phyloP scores from a whole-genome alignment of 2,113 vertebrate species.

The Phaethon lepturus region DNA sequence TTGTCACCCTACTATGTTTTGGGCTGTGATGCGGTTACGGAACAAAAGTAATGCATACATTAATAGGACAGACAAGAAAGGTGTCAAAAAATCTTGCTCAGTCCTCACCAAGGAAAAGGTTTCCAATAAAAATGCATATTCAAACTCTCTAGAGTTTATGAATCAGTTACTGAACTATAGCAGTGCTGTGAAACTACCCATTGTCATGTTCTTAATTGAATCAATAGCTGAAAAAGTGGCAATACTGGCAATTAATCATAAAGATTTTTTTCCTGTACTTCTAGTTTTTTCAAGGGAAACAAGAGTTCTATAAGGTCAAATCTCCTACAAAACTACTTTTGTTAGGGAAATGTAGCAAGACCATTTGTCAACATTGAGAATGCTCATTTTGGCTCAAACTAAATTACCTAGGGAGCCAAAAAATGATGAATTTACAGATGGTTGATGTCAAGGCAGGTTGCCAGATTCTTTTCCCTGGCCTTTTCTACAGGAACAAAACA shows the following conservation, averaged over 20 bases:
- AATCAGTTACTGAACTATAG: neutral
- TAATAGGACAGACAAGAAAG: neutral
- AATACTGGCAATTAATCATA: conserved; percentile 15
- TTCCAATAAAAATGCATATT: neutral
- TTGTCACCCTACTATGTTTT: neutral
- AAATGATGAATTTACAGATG: conserved; percentile 68
- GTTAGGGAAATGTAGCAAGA: conserved; percentile 18
- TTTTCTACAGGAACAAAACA: conserved; percentile 16
- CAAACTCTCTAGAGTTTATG: neutral
- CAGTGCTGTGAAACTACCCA: neutral
- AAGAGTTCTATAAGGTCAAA: conserved; percentile 30
- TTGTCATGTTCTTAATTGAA: neutral
- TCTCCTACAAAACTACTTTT: conserved; percentile 53
- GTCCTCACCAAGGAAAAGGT: neutral
- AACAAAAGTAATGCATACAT: neutral
- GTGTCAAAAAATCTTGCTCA: neutral
- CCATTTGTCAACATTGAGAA: conserved; percentile 58
- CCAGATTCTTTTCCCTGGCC: conserved; percentile 32
- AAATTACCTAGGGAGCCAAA: conserved; percentile 36
- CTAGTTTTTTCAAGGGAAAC: neutral
- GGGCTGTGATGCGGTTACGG: neutral
- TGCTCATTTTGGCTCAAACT: conserved; percentile 53
- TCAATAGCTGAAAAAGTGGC: neutral
- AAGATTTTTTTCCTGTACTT: neutral
- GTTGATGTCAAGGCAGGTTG: conserved; percentile 53